A percentile compares a stretch with the other conserved stretches of the same genome.
These are phyloP conservation scores for Volucella bombylans DNA, from an alignment of 2,888 invertebrate species.

Conservation along the genomic window DNA sequence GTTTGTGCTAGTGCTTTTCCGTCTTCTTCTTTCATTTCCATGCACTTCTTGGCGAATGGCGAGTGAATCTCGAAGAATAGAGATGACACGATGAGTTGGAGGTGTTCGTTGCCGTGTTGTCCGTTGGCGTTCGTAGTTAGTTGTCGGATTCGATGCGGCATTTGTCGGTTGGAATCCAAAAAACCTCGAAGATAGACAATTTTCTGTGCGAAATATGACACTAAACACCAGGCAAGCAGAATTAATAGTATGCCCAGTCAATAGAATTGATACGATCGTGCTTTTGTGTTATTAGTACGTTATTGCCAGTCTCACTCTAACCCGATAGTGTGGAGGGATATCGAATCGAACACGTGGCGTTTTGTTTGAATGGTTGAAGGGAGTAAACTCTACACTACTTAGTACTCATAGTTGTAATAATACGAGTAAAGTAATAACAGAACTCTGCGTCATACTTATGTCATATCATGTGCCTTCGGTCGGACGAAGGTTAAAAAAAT, in stretches of 20 bases:
- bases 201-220: slow-evolving; percentile 82
- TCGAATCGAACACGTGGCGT: not conserved
- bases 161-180: slow-evolving; percentile 55
- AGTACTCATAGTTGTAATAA: not conserved
- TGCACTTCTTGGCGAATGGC: slow-evolving; percentile 63
- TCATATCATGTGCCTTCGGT: not conserved
- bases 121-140: not conserved
- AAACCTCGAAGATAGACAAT: slow-evolving; percentile 76
- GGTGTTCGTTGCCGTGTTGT: not conserved
- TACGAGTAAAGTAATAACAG: not conserved
- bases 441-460: not conserved
- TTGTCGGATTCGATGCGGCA: slow-evolving; percentile 34
- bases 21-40: slow-evolving; percentile 56
- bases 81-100: slow-evolving; percentile 63
- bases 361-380: not conserved
- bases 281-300: slow-evolving; percentile 12
- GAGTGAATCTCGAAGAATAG: slow-evolving; percentile 68
- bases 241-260: not conserved
- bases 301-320: slow-evolving; percentile 26
- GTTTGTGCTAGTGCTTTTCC: not conserved
- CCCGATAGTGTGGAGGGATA: not conserved
- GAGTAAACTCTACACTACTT: slow-evolving; percentile 4
- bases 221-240: slow-evolving; percentile 79
- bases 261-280: slow-evolving; percentile 23
- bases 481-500: slow-evolving; percentile 42